These are phyloP conservation scores for Capreolus pygargus DNA, from an alignment of 2,113 vertebrate genomes.

Conservation along the genomic window DNA sequence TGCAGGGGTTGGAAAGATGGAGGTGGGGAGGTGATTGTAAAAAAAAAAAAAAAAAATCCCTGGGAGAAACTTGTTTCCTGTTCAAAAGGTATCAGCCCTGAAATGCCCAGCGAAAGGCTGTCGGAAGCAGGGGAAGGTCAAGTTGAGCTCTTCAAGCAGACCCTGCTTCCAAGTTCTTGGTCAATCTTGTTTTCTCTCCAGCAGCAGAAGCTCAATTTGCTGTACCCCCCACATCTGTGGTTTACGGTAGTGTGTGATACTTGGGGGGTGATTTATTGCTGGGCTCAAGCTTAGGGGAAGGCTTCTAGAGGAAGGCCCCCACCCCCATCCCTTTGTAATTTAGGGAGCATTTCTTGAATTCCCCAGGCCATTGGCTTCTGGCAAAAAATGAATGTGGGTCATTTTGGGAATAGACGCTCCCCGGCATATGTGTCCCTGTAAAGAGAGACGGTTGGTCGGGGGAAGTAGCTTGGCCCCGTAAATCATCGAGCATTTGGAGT, in stretches of 20 bases:
- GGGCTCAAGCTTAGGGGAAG: neutral
- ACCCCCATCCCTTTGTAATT: constrained; percentile 74
- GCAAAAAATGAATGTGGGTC: constrained; percentile 71
- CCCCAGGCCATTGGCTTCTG: constrained; percentile 60
- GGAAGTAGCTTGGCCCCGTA: constrained; percentile 73
- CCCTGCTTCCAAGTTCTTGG: neutral
- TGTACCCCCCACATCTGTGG: neutral
- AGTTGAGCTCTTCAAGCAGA: neutral
- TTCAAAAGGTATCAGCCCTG: neutral
- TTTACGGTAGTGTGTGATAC: constrained; percentile 15
- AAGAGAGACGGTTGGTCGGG: constrained; percentile 64
- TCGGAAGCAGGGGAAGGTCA: neutral
- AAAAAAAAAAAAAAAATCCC: neutral
- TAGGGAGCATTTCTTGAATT: constrained; percentile 78
- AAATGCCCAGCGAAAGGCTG: neutral
- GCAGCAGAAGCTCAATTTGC: constrained; percentile 25
- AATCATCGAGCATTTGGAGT: constrained; percentile 78
- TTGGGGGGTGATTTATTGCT: constrained; percentile 74
- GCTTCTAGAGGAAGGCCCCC: constrained; percentile 53
- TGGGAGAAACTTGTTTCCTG: constrained; percentile 29
- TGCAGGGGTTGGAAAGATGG: neutral
- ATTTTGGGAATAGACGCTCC: constrained; percentile 56
- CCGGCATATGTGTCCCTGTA: constrained; percentile 67
- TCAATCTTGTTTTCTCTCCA: neutral
- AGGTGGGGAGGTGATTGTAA: neutral